A percentile compares a stretch with the other conserved stretches of the same genome.
phyloP scores from a whole-genome alignment of 2,113 vertebrate species.

The Catharus bicknelli region DNA sequence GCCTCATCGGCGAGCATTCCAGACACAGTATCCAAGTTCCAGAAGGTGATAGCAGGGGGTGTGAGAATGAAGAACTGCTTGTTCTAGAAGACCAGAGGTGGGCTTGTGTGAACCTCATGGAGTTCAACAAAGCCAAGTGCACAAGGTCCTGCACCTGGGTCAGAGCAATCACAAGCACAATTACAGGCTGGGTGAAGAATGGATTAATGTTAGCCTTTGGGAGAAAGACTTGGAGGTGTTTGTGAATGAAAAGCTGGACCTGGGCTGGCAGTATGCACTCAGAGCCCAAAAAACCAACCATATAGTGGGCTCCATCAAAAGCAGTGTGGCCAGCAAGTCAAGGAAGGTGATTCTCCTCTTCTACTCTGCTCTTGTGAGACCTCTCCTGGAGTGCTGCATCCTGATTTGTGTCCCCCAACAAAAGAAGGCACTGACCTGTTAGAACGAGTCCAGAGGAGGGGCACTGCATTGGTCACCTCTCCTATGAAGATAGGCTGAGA shows the following conservation, averaged over 20 bases:
- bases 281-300: rapidly evolving
- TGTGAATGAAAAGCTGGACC: not conserved
- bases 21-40: not conserved
- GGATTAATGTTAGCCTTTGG: not conserved
- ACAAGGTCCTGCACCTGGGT: not conserved
- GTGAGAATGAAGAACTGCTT: not conserved
- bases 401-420: not conserved
- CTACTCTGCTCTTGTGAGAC: not conserved
- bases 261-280: rapidly evolving
- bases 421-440: not conserved
- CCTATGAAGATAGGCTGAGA: not conserved
- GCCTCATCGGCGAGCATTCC: not conserved
- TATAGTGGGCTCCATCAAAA: not conserved
- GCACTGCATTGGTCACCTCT: not conserved
- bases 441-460: not conserved
- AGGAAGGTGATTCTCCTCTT: not conserved
- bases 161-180: not conserved
- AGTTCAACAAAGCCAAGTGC: not conserved
- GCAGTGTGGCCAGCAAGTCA: not conserved
- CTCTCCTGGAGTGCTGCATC: not conserved
- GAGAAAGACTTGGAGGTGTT: not conserved
- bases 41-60: not conserved
- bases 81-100: not conserved
- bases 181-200: not conserved
- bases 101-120: not conserved